Percentiles rank a stretch among this genome's conserved stretches.
Evolutionary conservation across 2,797 vertebrate genomes (phyloP).

Genomic region (Uromys caudimaculatus): DNA sequence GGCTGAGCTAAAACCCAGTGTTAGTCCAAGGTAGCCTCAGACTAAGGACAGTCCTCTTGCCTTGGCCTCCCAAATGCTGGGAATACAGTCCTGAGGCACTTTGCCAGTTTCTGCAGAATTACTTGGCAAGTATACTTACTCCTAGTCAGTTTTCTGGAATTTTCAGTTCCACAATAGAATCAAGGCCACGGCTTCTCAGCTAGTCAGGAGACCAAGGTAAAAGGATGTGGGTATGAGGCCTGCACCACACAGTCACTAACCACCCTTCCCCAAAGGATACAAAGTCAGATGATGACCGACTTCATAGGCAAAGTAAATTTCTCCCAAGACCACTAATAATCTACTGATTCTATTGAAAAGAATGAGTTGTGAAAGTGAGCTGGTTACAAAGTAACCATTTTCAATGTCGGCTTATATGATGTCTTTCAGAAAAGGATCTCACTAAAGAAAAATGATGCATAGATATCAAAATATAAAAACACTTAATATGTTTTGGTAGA

Average conservation of each 20-base stretch:
- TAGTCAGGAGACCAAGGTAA: too few relatives aligned
- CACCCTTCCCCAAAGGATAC: neutral
- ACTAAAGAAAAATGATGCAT: neutral
- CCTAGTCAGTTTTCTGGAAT: neutral
- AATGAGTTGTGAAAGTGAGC: neutral
- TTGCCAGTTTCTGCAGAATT: neutral
- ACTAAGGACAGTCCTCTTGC: neutral
- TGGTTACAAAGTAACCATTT: neutral
- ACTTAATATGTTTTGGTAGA: neutral
- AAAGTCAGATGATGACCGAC: neutral
- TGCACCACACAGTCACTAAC: neutral
- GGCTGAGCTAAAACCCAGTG: neutral
- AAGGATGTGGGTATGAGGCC: neutral
- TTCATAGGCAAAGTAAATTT: slow-evolving; percentile 44
- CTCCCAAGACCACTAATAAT: slow-evolving; percentile 8
- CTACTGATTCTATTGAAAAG: slow-evolving; percentile 8
- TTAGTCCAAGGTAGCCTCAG: neutral
- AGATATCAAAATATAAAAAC: neutral
- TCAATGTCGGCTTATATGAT: neutral
- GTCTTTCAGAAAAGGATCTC: neutral
- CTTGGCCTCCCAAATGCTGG: neutral
- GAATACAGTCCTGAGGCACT: neutral
- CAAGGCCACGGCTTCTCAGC: neutral
- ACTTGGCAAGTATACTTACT: neutral
- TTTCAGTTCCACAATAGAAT: neutral